Evolutionary conservation across 1,140 invertebrate species (phyloP), one percentile per base, ranked within the genome.

Genomic region (Orchesella cincta): DNA sequence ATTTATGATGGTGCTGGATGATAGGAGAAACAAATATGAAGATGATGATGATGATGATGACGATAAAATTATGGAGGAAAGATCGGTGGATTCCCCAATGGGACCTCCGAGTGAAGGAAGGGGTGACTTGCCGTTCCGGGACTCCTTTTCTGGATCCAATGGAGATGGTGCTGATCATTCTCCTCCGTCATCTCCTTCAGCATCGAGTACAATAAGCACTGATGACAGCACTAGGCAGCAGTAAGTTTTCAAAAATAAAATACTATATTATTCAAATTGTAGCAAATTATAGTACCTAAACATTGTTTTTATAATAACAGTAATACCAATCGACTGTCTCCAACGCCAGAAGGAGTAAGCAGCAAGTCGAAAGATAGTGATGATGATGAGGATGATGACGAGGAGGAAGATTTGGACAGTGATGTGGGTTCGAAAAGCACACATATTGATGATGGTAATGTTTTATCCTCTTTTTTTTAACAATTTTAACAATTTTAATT

Each of bases 311-410:
- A 31, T 67, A 18, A 12, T 29, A 31, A 3, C n/a, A 67, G 62
- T 67, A 5, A 33, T 31, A 67, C 62, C 3, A 67, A 29, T n/a
- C 26, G 62, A 31, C 12, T 67, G 23, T 67, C 62, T 16, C 62
- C 62, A 33, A 67, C 78, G 18, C 46, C 73, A 8, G 73, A 74
- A 28, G 73, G 73, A 35, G 74, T 28, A 67, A 75, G 74, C 31
- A 52, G 74, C 31, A 67, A 67, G 31, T 67, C 62, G 5, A 67
- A 67, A 0, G 81, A 81, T 64, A 72, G 36, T 1, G 78, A 81
- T 70, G 54, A 52, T 52, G 78, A 67, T 33, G 54, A 76, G 71
- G 36, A 62, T 0, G 78, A 81, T 70, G 54, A 52, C 36, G 78
- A 67, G 26, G 54, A 76, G 71, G 36, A 62, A 0, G 51, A 67